Conservation (phyloP, 2,113 vertebrate species). For the Bostrychus sinensis region DNA sequence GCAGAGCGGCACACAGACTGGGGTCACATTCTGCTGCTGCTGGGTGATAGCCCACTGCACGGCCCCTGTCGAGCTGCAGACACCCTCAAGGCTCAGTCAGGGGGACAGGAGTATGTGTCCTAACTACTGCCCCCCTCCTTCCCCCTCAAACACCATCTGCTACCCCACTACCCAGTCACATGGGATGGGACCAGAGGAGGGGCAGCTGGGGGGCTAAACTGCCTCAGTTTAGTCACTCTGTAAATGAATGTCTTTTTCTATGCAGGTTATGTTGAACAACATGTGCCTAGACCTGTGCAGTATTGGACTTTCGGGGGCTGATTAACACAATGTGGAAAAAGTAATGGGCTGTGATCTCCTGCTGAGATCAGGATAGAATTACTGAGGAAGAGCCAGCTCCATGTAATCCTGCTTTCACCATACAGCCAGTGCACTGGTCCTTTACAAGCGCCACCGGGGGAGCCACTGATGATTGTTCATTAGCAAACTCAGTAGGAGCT, state of each 20-base stretch:
- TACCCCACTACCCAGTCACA: slow-evolving; percentile 68
- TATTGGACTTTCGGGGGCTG: slow-evolving; percentile 57
- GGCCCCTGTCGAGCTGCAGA: slow-evolving; percentile 47
- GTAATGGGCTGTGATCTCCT: slow-evolving; percentile 68
- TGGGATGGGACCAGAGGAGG: slow-evolving; percentile 63
- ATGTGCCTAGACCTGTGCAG: slow-evolving; percentile 36
- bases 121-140: slow-evolving; percentile 5
- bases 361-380: slow-evolving; percentile 67
- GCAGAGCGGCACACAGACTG: slow-evolving; percentile 52
- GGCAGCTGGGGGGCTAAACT: slow-evolving; percentile 58
- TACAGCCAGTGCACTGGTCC: slow-evolving; percentile 54
- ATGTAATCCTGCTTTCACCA: slow-evolving; percentile 74
- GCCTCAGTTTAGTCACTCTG: slow-evolving; percentile 32
- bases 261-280: slow-evolving; percentile 26
- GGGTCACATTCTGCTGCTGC: slow-evolving; percentile 74
- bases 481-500: slow-evolving; percentile 77
- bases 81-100: slow-evolving; percentile 58
- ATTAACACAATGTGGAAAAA: slow-evolving; percentile 70
- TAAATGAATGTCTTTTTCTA: slow-evolving; percentile 23
- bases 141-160: slow-evolving; percentile 72
- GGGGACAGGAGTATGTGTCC: slow-evolving; percentile 57
- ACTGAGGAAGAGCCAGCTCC: slow-evolving; percentile 51
- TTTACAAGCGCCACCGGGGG: slow-evolving; percentile 68
- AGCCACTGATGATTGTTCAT: slow-evolving; percentile 77
- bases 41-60: slow-evolving; percentile 62